phyloP scores from a whole-genome alignment of 2,113 vertebrate species.

The Siniperca chuatsi region DNA sequence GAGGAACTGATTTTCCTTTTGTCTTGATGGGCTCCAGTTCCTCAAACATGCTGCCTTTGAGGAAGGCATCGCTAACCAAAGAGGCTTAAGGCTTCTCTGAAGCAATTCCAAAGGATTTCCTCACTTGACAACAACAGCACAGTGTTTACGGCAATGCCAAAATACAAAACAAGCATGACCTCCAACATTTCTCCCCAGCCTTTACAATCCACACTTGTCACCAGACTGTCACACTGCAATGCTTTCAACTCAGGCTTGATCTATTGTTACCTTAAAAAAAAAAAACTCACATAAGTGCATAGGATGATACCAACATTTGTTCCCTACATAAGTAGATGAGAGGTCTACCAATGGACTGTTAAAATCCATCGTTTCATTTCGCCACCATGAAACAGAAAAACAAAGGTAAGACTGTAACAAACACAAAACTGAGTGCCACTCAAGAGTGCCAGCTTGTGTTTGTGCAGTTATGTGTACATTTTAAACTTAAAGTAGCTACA shows the following conservation, averaged over 20 bases:
- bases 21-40: slow-evolving; percentile 63
- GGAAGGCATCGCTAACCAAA: slow-evolving; percentile 79
- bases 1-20: slow-evolving; percentile 52
- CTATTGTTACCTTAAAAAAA: slow-evolving; percentile 66
- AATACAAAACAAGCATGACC: slow-evolving; percentile 80
- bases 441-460: background rate
- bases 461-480: background rate
- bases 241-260: slow-evolving; percentile 78
- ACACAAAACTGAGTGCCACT: background rate
- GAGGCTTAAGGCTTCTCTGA: slow-evolving; percentile 83
- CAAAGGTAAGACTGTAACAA: background rate
- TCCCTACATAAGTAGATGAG: slow-evolving; percentile 16
- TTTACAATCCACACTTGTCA: slow-evolving; percentile 80
- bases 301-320: slow-evolving; percentile 39
- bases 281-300: slow-evolving; percentile 42
- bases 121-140: slow-evolving; percentile 80
- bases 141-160: slow-evolving; percentile 80
- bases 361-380: background rate
- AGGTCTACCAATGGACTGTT: slow-evolving; percentile 6
- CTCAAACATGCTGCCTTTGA: slow-evolving; percentile 77
- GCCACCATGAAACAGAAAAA: background rate
- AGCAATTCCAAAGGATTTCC: slow-evolving; percentile 85
- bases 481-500: background rate
- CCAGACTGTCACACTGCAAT: slow-evolving; percentile 75
- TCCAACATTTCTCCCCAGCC: slow-evolving; percentile 71